Evolutionary conservation across 2,888 invertebrate genomes (phyloP).

Genomic region (Stenichneumon culpator): DNA sequence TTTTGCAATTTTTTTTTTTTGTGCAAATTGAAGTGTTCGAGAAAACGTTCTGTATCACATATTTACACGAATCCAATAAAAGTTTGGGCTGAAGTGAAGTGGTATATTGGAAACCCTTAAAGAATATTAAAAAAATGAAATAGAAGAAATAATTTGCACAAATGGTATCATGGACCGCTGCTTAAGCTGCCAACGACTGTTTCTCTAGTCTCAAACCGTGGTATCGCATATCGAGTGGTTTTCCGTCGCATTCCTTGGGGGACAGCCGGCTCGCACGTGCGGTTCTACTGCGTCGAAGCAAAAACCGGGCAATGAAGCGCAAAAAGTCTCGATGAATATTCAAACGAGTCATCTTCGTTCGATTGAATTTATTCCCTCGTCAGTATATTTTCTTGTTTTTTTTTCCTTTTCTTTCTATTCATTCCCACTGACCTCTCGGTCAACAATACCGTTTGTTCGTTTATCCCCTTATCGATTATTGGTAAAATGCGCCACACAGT

Average conservation of each 20-base stretch:
- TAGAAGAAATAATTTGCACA: neutral
- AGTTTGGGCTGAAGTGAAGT: neutral
- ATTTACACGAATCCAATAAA: neutral
- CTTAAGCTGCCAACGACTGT: conserved; percentile 12
- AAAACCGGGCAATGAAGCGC: conserved; percentile 38
- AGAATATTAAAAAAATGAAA: neutral
- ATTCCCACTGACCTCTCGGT: neutral
- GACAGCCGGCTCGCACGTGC: conserved; percentile 18
- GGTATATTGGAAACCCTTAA: neutral
- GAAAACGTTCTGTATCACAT: neutral
- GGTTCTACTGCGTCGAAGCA: conserved; percentile 23
- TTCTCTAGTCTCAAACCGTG: neutral
- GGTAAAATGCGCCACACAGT: neutral
- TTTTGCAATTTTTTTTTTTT: neutral
- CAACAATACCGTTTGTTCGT: conserved; percentile 32
- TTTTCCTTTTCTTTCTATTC: conserved; percentile 11
- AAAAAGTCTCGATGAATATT: conserved; percentile 52
- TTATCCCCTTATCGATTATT: conserved; percentile 29
- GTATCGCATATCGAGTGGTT: conserved; percentile 13
- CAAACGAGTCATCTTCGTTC: conserved; percentile 43
- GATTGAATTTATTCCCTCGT: conserved; percentile 31
- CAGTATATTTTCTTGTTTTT: conserved; percentile 1
- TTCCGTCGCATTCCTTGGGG: conserved; percentile 38
- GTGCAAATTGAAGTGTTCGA: neutral
- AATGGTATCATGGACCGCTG: neutral